Percentiles rank a stretch among this genome's conserved stretches.
Conservation (phyloP, 2,888 invertebrate species). For the Leptopilina myrica region DNA sequence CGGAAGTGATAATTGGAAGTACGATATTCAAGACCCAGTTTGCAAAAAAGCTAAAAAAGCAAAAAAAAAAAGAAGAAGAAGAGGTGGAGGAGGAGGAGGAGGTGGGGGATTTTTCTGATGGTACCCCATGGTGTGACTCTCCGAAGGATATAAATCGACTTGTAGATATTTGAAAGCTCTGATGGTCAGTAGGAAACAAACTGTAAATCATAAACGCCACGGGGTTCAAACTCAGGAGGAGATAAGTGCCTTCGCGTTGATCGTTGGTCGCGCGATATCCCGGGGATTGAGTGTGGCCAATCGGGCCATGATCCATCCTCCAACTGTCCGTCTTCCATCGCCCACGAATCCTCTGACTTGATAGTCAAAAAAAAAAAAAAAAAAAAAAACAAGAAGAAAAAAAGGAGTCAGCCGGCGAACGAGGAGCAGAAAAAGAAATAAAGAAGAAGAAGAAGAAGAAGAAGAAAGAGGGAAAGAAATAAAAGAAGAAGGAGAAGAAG, state of each 20-base stretch:
- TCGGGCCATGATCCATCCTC: conserved; percentile 53
- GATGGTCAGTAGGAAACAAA: conserved; percentile 50
- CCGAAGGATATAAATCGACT: conserved; percentile 51
- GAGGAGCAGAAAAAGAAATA: too few species aligned
- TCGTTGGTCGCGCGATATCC: conserved; percentile 35
- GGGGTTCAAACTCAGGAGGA: conserved; percentile 55
- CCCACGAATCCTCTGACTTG: conserved; percentile 42
- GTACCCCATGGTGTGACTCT: conserved; percentile 48
- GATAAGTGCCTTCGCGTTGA: conserved; percentile 48
- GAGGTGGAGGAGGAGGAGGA: too few species aligned
- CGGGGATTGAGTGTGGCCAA: conserved; percentile 55
- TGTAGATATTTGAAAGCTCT: conserved; percentile 47
- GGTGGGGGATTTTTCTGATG: conserved; percentile 34
- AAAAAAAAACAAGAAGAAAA: background rate
- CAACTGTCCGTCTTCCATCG: conserved; percentile 33
- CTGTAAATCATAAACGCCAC: conserved; percentile 66
- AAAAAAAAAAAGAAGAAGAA: too few species aligned
- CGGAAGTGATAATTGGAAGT: too few species aligned
- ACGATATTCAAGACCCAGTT: too few species aligned
- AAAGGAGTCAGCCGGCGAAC: too few species aligned
- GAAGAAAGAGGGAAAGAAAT: too few species aligned
- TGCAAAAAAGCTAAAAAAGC: too few species aligned
- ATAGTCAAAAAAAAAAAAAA: conserved; percentile 1
- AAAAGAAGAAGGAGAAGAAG: too few species aligned
- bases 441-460: too few species aligned